phyloP scores from a whole-genome alignment of 2,113 vertebrate species.

The Prinia subflava region DNA sequence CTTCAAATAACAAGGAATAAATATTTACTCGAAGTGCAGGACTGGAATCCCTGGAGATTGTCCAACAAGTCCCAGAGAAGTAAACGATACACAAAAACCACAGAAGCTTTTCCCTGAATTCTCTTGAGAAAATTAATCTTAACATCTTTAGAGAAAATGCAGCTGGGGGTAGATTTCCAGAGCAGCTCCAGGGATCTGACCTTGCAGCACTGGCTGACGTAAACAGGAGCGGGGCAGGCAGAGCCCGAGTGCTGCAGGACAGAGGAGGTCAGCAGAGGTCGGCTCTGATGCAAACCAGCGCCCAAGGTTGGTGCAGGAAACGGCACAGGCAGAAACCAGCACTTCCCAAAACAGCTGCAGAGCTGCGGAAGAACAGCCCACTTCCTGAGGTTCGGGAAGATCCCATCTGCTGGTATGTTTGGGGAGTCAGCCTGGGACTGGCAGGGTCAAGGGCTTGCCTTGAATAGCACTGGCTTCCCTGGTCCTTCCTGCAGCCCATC shows the following conservation, averaged over 20 bases:
- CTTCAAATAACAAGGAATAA: conserved; percentile 57
- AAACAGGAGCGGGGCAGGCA: conserved; percentile 39
- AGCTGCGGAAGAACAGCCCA: neutral
- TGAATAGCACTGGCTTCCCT: fast-evolving
- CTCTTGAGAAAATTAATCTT: conserved; percentile 54
- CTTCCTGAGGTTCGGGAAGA: neutral
- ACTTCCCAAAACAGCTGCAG: neutral
- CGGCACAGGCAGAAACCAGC: neutral
- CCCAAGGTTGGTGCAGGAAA: conserved; percentile 19
- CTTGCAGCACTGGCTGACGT: conserved; percentile 34
- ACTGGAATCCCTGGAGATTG: conserved; percentile 52
- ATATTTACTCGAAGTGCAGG: conserved; percentile 46
- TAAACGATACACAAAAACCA: conserved; percentile 34
- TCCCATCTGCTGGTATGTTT: neutral
- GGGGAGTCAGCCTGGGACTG: neutral
- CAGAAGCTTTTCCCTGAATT: conserved; percentile 41
- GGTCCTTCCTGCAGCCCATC: neutral
- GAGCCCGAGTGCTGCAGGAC: neutral
- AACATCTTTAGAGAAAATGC: conserved; percentile 47
- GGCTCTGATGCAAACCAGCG: neutral
- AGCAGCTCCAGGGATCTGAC: conserved; percentile 52
- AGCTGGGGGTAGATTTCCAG: conserved; percentile 55
- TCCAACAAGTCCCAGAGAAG: conserved; percentile 38
- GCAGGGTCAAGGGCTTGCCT: neutral
- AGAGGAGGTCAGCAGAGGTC: neutral